Evolutionary conservation across 2,113 vertebrate genomes (phyloP).

Genomic region (Cynoglossus semilaevis): DNA sequence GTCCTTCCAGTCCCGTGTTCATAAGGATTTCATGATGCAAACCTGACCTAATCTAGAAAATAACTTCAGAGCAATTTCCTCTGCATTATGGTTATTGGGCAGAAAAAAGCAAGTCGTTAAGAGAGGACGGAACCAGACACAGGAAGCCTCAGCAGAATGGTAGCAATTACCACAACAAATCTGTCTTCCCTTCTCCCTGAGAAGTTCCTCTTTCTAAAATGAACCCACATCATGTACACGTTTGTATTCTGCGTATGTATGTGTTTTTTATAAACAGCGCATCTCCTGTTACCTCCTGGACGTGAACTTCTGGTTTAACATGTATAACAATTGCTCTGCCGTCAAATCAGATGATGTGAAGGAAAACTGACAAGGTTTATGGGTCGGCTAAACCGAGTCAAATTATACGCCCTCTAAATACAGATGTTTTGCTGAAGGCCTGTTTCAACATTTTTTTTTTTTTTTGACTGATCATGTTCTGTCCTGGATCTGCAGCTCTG

Average conservation of each 20-base stretch:
- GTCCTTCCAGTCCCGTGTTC: slow-evolving; percentile 5
- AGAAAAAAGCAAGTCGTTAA: slow-evolving; percentile 30
- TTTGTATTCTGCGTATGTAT: slow-evolving; percentile 26
- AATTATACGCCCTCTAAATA: slow-evolving; percentile 15
- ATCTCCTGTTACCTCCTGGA: slow-evolving; percentile 32
- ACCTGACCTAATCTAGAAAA: slow-evolving; percentile 19
- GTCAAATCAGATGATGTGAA: slow-evolving; percentile 25
- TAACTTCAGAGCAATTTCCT: slow-evolving; percentile 28
- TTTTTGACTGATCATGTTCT: slow-evolving; percentile 9
- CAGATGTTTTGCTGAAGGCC: slow-evolving; percentile 34
- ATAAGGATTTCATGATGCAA: slow-evolving; percentile 5
- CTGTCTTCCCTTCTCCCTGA: slow-evolving; percentile 44
- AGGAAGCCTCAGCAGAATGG: slow-evolving; percentile 63
- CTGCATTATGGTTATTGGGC: slow-evolving; percentile 2
- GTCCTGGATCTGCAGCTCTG: slow-evolving; percentile 17
- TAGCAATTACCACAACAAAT: slow-evolving; percentile 65
- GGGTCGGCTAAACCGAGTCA: slow-evolving; percentile 39
- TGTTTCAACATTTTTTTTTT: too few relatives aligned
- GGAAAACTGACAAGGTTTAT: slow-evolving; percentile 46
- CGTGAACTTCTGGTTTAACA: slow-evolving; percentile 30
- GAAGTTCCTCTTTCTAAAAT: slow-evolving; percentile 41
- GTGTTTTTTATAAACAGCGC: slow-evolving; percentile 16
- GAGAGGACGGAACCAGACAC: slow-evolving; percentile 45
- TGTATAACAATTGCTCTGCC: slow-evolving; percentile 17
- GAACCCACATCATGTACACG: slow-evolving; percentile 29